Evolutionary conservation across 2,888 invertebrate species (phyloP), one percentile per base, ranked within the genome.

Genomic region (Drosophila mercatorum): DNA sequence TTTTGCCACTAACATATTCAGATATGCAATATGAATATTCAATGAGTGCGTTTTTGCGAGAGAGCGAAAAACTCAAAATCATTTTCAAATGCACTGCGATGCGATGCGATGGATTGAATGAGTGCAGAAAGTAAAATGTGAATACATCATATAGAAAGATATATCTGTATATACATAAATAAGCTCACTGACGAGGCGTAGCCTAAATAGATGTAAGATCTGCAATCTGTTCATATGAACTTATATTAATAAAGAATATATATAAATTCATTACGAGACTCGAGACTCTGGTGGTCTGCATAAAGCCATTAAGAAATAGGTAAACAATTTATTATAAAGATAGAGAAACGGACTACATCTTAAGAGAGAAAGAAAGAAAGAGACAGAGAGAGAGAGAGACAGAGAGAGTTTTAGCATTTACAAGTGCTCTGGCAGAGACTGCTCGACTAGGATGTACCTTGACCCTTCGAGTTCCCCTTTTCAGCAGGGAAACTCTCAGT

Each of bases 1-100:
- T 75, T 55, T 55, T 64, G 76, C 68, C 62, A 67, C 65, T 74
- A 69, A 78, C 59, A 68, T 75, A 78, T 79, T 79, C 77, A 78
- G 70, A 75, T 78, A 75, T 70, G 43, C 57, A 41, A 41, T 46
- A 73, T 86, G 84, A 86, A 83, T 83, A 86, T 83, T 69, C 75
- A 81, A 68, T 63, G 58, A 58, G 65, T 78, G 81, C 81, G 78
- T 81, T 78, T 79, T 81, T 57, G 73, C 69, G 28, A 52, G 63
- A 43, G 66, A 63, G 73, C 61, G 40, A 60, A 36, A 51, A 36
- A 63, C 79, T 63, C 57, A 67, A 76, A 76, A 80, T 77, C 58
- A 77, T 63, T 80, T 77, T 76, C 55, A 60, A 80, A 75, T 70
- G 46, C 67, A 62, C 61, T 31, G 38, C 41, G 14, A 53, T 47